Conservation (phyloP, 2,113 vertebrate species). For the Ochotona princeps region DNA sequence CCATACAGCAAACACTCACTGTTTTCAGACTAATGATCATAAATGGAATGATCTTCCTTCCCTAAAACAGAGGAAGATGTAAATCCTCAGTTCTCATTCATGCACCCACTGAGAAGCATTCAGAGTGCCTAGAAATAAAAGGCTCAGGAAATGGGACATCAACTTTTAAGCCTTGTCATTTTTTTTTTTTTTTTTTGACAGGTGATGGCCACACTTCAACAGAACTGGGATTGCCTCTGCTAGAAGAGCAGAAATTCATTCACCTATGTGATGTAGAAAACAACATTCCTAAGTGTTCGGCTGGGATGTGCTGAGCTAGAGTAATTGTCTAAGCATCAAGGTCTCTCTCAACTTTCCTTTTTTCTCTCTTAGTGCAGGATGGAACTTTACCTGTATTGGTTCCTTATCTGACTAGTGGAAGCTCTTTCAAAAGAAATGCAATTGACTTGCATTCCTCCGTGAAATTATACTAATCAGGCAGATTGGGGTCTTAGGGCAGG, state of each 20-base stretch:
- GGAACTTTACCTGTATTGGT: no score
- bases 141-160: conserved; percentile 22
- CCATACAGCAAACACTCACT: neutral
- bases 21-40: neutral
- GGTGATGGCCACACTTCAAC: neutral
- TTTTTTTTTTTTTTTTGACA: neutral
- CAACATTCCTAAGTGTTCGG: no score
- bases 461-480: no score
- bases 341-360: no score
- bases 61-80: conserved; percentile 41
- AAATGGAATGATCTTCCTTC: conserved; percentile 55
- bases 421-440: no score
- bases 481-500: no score
- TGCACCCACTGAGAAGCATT: conserved; percentile 52
- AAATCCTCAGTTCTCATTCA: conserved; percentile 66
- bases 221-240: neutral
- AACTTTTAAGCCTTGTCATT: neutral
- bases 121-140: conserved; percentile 62
- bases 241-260: neutral
- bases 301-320: no score
- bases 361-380: no score
- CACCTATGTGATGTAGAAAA: no score
- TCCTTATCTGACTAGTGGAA: no score
- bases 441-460: no score
- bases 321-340: no score